Evolutionary conservation across 2,888 invertebrate species (phyloP), one percentile per base, ranked within the genome.

Genomic region (Xanthia togata): DNA sequence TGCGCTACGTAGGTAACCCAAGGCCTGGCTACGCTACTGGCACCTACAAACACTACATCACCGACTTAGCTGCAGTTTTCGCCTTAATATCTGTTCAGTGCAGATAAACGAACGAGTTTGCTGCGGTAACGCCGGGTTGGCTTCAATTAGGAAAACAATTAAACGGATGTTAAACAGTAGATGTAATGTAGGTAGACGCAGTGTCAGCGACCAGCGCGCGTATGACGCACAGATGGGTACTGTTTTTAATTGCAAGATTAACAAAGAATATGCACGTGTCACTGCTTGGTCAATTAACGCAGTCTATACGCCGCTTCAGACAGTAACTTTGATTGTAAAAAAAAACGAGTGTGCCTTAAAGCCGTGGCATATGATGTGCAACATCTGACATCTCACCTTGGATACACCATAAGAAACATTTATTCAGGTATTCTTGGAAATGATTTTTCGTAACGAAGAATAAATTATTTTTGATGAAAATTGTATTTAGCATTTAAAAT

Each of bases 81-180:
- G 44, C 41, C n/a, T 57, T 72, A 67, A 79, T 84, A 60, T 84
- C 57, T 68, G 79, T 68, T 80, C n/a, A 50, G 68, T 73, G 26
- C 76, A 78, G 73, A 88, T 87, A 86, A 81, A 87, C 74, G 11
- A 84, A 81, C 76, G 73, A 78, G 82, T 87, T 73, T 65, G 68
- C 62, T 59, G 70, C 69, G 65, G 78, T 78, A 78, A 69, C 81
- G 78, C 69, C 75, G 79, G 44, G 79, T 81, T 88, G 90, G 89
- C 90, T 91, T 89, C 90, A 93, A 93, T 93, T 92, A 92, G 89
- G 85, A 90, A 92, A 92, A 90, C 91, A 92, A 93, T 94, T 93
- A 93, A 87, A 91, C 91, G 91, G 91, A 92, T 91, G 91, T 91
- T 89, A 90, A 87, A 79, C 85, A 77, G 81, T 79, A 79, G 75